phyloP scores from a whole-genome alignment of 2,113 vertebrate species.

The human (Homo sapiens) region DNA sequence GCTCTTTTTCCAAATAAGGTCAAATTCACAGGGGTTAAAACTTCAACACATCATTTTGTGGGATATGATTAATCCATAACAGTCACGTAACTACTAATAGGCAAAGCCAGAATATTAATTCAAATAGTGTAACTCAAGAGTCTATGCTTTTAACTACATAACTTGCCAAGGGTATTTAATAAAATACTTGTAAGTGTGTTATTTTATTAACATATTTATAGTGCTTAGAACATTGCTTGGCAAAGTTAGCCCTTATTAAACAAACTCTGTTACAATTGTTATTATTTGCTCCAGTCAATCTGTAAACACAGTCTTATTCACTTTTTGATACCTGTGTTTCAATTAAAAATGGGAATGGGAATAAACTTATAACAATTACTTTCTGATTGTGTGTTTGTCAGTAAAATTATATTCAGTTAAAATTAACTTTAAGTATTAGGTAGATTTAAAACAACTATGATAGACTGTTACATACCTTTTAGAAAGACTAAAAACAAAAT shows the following conservation, averaged over 20 bases:
- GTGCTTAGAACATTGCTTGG: background rate
- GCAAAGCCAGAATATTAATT: no score
- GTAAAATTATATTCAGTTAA: background rate
- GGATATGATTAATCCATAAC: no score
- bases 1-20: background rate
- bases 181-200: background rate
- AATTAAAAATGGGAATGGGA: background rate
- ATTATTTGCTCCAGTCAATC: background rate
- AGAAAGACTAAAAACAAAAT: background rate
- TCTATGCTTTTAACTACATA: background rate
- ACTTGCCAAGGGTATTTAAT: background rate
- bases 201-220: background rate
- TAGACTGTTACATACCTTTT: background rate
- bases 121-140: background rate
- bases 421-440: background rate
- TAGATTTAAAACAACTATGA: background rate
- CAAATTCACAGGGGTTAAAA: background rate
- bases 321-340: background rate
- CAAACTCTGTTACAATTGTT: background rate
- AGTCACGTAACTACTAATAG: no score
- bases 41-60: background rate
- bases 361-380: background rate
- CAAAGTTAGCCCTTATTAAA: background rate
- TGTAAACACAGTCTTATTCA: background rate
- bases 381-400: background rate